Evolutionary conservation across 2,113 vertebrate species (phyloP), one percentile per base, ranked within the genome.

Genomic region (Elanus axillaris): DNA sequence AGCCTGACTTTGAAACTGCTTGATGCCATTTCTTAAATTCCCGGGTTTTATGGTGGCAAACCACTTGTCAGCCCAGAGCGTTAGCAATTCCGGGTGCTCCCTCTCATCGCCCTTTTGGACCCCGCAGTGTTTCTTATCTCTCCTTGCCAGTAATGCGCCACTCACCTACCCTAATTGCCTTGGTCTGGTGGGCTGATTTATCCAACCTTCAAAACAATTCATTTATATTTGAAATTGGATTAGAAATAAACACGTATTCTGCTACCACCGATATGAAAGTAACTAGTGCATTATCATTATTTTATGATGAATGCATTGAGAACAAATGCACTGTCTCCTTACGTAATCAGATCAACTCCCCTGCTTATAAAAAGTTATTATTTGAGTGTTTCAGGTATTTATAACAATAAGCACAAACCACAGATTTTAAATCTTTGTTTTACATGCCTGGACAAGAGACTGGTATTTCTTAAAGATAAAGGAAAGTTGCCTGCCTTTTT

Each of bases 191-290:
- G 75, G 55, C 67, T 86, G 84, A 93, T 90, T 95, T 93, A 93
- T 79, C 59, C 86, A 56, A 56, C 66, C 77, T 94, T 93, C 90
- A 92, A 82, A 96, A 93, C 85, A 95, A 91, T 88, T 94, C 25
- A 94, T 92, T 95, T 81, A 13, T 79, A 85, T 78, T 77, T 77
- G 40, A 83, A 90, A 95, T 58, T 83, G 71, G 71, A 92, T 89
- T 71, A 90, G 92, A 89, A 94, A 95, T 45, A 95, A 82, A 87
- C 52, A 81, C 7, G 1, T 38, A 81, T 58, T 80, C 68, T 0
- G 0, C 53, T 43, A 31, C 43, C 27, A 58, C 32, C 1, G 7
- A 67, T 69, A 91, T n/a, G 69, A 92, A 86, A 92, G 92, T 59
- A 94, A 56, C 40, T 77, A 63, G 45, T 5, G 45, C 1, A 11